phyloP scores from a whole-genome alignment of 1,140 invertebrate species.

The Procambarus clarkii region DNA sequence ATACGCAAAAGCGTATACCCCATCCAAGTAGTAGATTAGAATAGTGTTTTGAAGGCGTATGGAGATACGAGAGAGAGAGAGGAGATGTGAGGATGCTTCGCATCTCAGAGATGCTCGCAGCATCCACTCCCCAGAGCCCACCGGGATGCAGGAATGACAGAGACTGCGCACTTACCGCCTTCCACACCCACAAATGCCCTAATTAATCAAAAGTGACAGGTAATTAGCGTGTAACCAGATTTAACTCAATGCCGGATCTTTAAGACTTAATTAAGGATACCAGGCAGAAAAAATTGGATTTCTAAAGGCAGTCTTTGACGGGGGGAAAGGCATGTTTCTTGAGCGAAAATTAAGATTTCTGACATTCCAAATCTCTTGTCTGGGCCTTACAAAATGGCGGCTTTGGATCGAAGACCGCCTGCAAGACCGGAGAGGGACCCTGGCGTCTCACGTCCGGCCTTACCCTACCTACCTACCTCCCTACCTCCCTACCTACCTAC shows the following conservation, averaged over 20 bases:
- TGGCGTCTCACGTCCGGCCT: conserved; percentile 45
- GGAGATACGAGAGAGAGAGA: too few relatives aligned
- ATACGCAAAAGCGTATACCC: too few relatives aligned
- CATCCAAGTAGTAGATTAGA: too few relatives aligned
- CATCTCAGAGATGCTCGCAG: too few relatives aligned
- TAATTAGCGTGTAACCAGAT: conserved; percentile 62
- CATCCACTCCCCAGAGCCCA: too few relatives aligned
- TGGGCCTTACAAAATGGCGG: conserved; percentile 68
- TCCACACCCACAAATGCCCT: conserved; percentile 65
- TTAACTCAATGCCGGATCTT: conserved; percentile 53
- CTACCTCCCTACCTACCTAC: conserved; percentile 9
- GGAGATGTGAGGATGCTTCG: too few relatives aligned
- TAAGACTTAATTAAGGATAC: not conserved
- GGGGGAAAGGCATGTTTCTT: conserved; percentile 43
- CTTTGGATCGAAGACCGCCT: conserved; percentile 65
- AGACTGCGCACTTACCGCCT: conserved; percentile 53
- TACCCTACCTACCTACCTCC: conserved; percentile 37
- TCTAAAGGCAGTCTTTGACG: not conserved
- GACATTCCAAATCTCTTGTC: conserved; percentile 68
- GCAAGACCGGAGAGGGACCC: conserved; percentile 53
- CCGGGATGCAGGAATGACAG: conserved; percentile 15
- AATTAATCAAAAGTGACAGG: conserved; percentile 70
- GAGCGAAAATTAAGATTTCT: conserved; percentile 65
- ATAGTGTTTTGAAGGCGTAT: too few relatives aligned
- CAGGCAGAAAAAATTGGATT: not conserved